Evolutionary conservation across 2,888 invertebrate species (phyloP), one percentile per base, ranked within the genome.

Genomic region (Sinopyrophorus schimmeli): DNA sequence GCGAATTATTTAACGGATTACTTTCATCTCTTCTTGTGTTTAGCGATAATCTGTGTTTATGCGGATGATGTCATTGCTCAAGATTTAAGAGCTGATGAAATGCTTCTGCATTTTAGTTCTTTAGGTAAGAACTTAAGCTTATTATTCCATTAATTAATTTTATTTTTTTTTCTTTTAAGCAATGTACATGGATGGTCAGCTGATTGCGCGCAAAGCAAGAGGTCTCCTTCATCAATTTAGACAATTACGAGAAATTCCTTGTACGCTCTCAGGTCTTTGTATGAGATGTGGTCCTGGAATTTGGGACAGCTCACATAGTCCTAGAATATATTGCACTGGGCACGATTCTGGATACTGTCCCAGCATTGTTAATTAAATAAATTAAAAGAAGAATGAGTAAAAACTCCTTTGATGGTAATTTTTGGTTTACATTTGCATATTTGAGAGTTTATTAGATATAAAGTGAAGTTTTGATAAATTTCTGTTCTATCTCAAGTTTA

Each of bases 101-200:
- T 95, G 86, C 76, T 97, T 39, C 76, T 96, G 47, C 92, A 96
- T 73, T 97, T 97, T 71, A 93, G 94, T 69, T 94, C 94, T 5
- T 77, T 97, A 59, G 83, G 83, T 83, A 67, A 69, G 70, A 57
- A 20, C 11, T 12, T 39, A 26, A 26, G n/a, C n/a, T 24, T 3
- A n/a, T n/a, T n/a, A n/a, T n/a, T n/a, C n/a, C n/a, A n/a, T n/a
- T n/a, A n/a, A n/a, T n/a, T n/a, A n/a, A n/a, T n/a, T n/a, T n/a
- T n/a, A n/a, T n/a, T 9, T 21, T 9, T 16, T 31, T 32, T 57
- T n/a, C n/a, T 40, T 70, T 69, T 32, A 70, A 83, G 94, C 96
- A 12, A 94, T 94, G 90, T 96, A 95, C 71, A 97, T 97, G 96
- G 93, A 95, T 70, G 95, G 93, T 0, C 85, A 87, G 27, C 76